Evolutionary conservation across 2,797 vertebrate species (phyloP).

Genomic region (Onychomys torridus): DNA sequence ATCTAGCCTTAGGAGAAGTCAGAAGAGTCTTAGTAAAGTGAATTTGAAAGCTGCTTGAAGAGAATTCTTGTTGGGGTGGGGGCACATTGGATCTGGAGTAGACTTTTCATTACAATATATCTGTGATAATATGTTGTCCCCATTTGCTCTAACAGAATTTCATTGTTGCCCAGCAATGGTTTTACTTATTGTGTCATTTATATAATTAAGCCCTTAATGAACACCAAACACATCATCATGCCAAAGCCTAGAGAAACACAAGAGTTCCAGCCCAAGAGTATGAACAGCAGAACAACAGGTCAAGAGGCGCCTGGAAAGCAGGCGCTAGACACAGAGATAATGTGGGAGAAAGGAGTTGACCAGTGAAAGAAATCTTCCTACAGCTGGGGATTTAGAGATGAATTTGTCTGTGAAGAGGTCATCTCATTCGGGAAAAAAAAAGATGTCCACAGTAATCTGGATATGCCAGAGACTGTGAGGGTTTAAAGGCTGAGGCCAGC

Average conservation of each 20-base stretch:
- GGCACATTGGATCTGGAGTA: not conserved
- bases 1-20: not conserved
- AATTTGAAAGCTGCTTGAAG: not conserved
- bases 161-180: not conserved
- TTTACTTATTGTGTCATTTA: conserved; percentile 20
- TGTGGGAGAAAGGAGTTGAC: not conserved
- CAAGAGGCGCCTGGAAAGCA: not conserved
- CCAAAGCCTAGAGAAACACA: not conserved
- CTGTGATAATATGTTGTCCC: not conserved
- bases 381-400: not conserved
- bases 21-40: not conserved
- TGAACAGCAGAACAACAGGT: not conserved
- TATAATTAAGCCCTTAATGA: conserved; percentile 28
- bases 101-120: not conserved
- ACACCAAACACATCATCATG: not conserved
- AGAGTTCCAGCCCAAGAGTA: not conserved
- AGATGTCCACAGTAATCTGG: not conserved
- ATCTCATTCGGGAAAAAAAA: not conserved
- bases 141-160: not conserved
- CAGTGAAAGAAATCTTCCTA: not conserved
- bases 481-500: not conserved
- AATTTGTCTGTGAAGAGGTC: not conserved
- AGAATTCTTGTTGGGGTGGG: not conserved
- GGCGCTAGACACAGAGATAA: not conserved
- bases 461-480: not conserved